Percentiles rank a stretch among this genome's conserved stretches.
phyloP scores from a whole-genome alignment of 1,140 invertebrate genomes.

The Cherax quadricarinatus region DNA sequence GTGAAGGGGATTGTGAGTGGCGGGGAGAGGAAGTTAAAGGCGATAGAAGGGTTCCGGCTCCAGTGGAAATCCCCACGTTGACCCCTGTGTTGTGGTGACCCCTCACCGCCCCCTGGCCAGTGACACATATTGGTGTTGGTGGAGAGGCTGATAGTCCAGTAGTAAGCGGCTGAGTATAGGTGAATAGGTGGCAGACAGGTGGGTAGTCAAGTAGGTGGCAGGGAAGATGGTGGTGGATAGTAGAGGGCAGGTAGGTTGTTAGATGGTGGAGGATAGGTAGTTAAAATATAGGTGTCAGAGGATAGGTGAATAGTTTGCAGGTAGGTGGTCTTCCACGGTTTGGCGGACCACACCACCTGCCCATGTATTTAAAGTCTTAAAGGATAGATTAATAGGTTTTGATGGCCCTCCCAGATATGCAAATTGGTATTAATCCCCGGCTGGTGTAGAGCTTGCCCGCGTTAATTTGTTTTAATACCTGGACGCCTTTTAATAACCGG shows the following conservation, averaged over 20 bases:
- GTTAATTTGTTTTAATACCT: conserved; percentile 10
- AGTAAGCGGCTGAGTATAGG: neutral
- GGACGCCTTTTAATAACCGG: neutral
- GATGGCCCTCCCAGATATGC: conserved; percentile 40
- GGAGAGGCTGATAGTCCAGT: neutral
- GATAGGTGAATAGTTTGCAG: neutral
- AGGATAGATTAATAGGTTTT: conserved; percentile 38
- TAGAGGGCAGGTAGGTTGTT: neutral
- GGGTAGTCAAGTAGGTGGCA: neutral
- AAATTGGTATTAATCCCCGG: conserved; percentile 49
- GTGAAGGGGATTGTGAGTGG: neutral
- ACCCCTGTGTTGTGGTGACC: no score
- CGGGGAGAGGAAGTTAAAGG: neutral
- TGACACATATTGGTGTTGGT: no score
- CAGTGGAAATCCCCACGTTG: no score
- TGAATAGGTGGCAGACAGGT: neutral
- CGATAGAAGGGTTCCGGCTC: no score
- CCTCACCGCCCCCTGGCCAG: no score
- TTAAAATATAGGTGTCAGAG: neutral
- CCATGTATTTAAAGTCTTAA: neutral
- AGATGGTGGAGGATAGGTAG: neutral
- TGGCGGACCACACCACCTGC: neutral
- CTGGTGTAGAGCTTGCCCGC: neutral
- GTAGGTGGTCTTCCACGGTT: neutral
- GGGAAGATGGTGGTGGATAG: neutral